These are phyloP conservation scores for Pipistrellus kuhlii DNA, from an alignment of 2,797 vertebrate genomes.

Conservation along the genomic window DNA sequence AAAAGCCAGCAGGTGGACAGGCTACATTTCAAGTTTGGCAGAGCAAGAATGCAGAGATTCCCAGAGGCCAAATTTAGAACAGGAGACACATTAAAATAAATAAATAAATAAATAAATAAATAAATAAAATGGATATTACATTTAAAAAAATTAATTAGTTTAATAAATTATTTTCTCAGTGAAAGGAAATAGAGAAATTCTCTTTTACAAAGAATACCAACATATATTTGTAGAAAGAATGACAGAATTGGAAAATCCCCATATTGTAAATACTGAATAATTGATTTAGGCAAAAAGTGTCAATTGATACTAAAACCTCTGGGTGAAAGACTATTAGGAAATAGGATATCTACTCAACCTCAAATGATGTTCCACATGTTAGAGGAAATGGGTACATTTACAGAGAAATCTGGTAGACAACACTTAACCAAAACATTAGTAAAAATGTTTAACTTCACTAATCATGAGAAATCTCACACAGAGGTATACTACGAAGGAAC, in stretches of 20 bases:
- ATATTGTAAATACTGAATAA: conserved; percentile 1
- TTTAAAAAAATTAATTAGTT: not conserved
- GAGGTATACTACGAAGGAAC: not conserved
- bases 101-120: not conserved
- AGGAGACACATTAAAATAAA: not conserved
- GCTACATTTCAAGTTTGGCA: not conserved
- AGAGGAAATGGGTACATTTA: not conserved
- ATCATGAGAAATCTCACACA: not conserved
- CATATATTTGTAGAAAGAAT: not conserved
- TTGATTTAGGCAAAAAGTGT: not conserved
- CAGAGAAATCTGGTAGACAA: not conserved
- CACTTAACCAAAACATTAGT: not conserved
- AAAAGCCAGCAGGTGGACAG: not conserved
- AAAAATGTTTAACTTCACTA: not conserved
- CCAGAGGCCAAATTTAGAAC: not conserved
- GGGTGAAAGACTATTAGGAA: not conserved
- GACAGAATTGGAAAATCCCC: not conserved
- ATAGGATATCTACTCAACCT: not conserved
- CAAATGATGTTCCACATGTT: conserved; percentile 15
- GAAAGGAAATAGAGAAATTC: not conserved
- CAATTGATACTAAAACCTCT: not conserved
- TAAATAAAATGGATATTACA: not conserved
- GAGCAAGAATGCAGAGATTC: not conserved
- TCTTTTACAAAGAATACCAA: not conserved
- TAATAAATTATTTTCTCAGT: conserved; percentile 40